A percentile compares a stretch with the other conserved stretches of the same genome.
These are phyloP conservation scores for Python bivittatus DNA, from an alignment of 2,113 vertebrate genomes.

Conservation along the genomic window DNA sequence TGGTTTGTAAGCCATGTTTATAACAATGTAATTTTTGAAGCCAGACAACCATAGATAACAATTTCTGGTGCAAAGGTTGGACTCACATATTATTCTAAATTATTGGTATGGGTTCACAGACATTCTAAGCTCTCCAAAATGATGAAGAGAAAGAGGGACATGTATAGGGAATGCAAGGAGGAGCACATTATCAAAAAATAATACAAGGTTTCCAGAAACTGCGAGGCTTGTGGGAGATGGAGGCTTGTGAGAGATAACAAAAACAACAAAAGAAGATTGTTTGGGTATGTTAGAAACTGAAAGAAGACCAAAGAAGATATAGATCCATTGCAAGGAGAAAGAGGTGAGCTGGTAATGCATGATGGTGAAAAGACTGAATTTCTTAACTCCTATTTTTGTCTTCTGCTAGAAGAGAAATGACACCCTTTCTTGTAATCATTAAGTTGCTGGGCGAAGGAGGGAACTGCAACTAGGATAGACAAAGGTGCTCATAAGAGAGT, in stretches of 20 bases:
- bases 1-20: no score
- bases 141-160: not conserved
- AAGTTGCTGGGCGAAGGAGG: not conserved
- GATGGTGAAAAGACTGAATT: not conserved
- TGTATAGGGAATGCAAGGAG: not conserved
- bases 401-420: not conserved
- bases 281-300: not conserved
- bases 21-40: no score
- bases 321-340: not conserved
- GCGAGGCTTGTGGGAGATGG: not conserved
- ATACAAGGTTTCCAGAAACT: not conserved
- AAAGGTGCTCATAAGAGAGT: not conserved
- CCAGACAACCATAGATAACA: no score
- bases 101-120: not conserved
- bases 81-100: no score
- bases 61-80: not conserved
- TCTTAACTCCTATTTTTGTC: not conserved
- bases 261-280: not conserved
- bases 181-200: not conserved
- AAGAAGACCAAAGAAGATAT: not conserved
- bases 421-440: not conserved
- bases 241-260: not conserved
- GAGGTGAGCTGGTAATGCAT: not conserved
- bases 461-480: not conserved
- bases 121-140: not conserved